Conservation (phyloP, 2,888 invertebrate genomes). For the Hyposoter dolosus region DNA sequence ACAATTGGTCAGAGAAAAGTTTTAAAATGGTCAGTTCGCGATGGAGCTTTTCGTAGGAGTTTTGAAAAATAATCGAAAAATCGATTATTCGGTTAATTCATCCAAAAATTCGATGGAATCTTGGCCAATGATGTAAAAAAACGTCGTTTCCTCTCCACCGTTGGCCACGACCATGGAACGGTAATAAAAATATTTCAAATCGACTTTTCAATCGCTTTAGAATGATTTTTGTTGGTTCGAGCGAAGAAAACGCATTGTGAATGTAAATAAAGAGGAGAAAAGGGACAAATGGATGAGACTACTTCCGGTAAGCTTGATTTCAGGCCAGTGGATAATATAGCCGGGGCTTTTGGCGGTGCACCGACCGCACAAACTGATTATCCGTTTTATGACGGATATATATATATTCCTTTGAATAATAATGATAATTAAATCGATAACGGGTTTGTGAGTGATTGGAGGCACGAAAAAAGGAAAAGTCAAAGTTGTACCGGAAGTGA, state of each 20-base stretch:
- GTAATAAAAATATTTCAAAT: not conserved
- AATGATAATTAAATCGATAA: conserved; percentile 32
- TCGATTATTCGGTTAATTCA: not conserved
- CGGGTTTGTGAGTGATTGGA: conserved; percentile 54
- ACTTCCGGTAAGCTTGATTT: conserved; percentile 78
- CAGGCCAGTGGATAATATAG: conserved; percentile 76
- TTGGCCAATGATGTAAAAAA: not conserved
- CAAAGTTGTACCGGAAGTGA: conserved; percentile 11
- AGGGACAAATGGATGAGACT: conserved; percentile 55
- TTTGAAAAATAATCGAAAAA: not conserved
- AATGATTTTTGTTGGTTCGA: not conserved
- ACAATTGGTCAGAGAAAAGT: conserved; percentile 68
- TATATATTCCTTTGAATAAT: conserved; percentile 26
- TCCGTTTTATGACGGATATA: conserved; percentile 39
- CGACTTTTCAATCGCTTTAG: not conserved
- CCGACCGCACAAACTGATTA: conserved; percentile 60
- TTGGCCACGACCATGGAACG: not conserved
- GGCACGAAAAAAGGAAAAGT: conserved; percentile 39
- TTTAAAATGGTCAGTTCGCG: conserved; percentile 23
- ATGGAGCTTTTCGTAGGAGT: conserved; percentile 5
- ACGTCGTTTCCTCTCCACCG: not conserved
- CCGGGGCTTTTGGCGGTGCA: conserved; percentile 79
- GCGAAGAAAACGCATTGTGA: not conserved
- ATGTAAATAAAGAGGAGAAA: conserved; percentile 23
- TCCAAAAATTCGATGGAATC: not conserved